Evolutionary conservation across 2,888 invertebrate species (phyloP), one percentile per base, ranked within the genome.

Genomic region (Acronicta psi): DNA sequence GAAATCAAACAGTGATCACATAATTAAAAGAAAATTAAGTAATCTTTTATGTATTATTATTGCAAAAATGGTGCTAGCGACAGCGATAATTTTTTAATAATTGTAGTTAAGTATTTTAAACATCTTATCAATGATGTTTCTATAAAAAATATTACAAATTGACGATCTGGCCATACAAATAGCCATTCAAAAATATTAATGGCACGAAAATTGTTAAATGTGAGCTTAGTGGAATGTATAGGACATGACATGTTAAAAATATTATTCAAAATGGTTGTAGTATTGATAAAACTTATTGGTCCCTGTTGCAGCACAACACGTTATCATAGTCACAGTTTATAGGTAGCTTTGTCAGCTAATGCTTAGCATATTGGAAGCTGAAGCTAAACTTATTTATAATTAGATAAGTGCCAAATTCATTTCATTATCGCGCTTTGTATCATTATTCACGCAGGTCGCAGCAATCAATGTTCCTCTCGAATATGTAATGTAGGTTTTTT

Each of bases 321-420:
- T 47, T 17, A 59, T 59, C 40, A 51, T 43, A 34, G 38, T 20
- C 40, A 49, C 70, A 61, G 56, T 59, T 55, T 45, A 54, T 51
- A 57, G 36, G 14, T 42, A 56, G 56, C 47, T 55, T n/a, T 54
- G 56, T 64, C 52, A 64, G 53, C 57, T 45, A 53, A 67, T 60
- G 72, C 73, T 64, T 76, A 58, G 54, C 68, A 68, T 60, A 49
- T 51, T 64, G 67, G 71, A 64, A 68, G 59, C 62, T 60, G 43
- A 60, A 57, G 65, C 66, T 69, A 69, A 69, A 58, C 62, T 69
- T 66, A 75, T 76, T 75, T 76, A 69, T 75, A 67, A 74, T 74
- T 82, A 80, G 76, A 69, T 79, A 82, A 85, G 86, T 87, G 86
- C 86, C 86, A 87, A 87, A 87, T 77, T 83, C 73, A 83, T 83